Evolutionary conservation across 1,140 invertebrate species (phyloP).

Genomic region (Lepidurus arcticus): DNA sequence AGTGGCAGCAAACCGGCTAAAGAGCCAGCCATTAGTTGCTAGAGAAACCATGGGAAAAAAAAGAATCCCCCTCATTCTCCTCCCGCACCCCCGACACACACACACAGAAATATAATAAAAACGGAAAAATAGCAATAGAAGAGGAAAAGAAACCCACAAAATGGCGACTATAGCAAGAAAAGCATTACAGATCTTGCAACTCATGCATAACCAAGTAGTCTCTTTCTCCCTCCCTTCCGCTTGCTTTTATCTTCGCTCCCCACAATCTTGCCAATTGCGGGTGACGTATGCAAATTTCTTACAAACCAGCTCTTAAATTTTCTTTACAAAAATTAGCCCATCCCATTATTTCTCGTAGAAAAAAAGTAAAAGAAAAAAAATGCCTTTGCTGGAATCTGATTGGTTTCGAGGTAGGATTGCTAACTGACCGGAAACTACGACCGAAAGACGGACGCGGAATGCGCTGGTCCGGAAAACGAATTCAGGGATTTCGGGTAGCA

Average conservation of each 20-base stretch:
- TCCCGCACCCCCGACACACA: neutral
- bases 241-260: neutral
- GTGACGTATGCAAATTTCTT: slow-evolving; percentile 16
- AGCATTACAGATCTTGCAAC: slow-evolving; percentile 18
- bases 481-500: neutral
- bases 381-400: neutral
- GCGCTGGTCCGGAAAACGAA: neutral
- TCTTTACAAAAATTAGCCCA: neutral
- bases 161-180: slow-evolving; percentile 9
- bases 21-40: slow-evolving; percentile 17
- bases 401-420: neutral
- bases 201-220: slow-evolving; percentile 9
- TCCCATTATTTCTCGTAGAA: neutral
- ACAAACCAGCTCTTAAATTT: neutral
- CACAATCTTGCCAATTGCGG: slow-evolving; percentile 16
- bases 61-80: neutral
- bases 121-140: neutral
- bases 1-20: slow-evolving; percentile 12
- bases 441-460: slow-evolving; percentile 1
- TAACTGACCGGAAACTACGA: slow-evolving; percentile 10
- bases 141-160: neutral
- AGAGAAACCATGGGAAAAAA: neutral
- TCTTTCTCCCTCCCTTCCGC: neutral
- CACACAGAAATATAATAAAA: neutral
- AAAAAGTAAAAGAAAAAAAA: neutral